These are phyloP conservation scores for Bergia sp. DNA, from an alignment of 92 coral and sea anemone species.

Conservation along the genomic window DNA sequence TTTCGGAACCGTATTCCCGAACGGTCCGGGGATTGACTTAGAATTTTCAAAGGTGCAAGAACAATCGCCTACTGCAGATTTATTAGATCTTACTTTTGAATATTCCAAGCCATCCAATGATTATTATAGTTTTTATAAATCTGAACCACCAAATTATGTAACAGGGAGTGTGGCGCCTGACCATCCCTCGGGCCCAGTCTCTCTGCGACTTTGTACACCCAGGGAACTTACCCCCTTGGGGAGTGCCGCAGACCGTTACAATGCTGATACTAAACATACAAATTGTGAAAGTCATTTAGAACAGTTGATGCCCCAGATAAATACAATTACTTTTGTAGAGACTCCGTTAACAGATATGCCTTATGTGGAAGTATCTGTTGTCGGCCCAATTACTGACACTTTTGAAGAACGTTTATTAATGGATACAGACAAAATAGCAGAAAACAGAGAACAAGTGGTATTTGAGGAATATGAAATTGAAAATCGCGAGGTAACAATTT, in stretches of 20 bases:
- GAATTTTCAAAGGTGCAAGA: constrained; percentile 8
- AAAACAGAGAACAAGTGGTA: constrained; percentile 1
- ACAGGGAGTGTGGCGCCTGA: constrained; percentile 3
- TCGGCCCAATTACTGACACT: background rate
- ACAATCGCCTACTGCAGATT: constrained; percentile 7
- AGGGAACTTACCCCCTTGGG: background rate
- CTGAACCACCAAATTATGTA: background rate
- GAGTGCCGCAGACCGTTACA: background rate
- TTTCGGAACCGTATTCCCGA: constrained; percentile 24
- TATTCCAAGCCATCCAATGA: constrained; percentile 18
- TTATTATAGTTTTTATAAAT: constrained; percentile 23
- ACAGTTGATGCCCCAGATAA: constrained; percentile 1
- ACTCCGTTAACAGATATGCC: background rate
- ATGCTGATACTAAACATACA: background rate
- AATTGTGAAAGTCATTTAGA: background rate
- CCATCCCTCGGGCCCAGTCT: constrained; percentile 16
- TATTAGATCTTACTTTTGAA: constrained; percentile 32
- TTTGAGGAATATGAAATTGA: constrained; percentile 18
- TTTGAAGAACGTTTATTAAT: background rate
- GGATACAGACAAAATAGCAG: background rate
- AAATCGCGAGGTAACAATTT: constrained; percentile 7
- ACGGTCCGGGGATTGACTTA: constrained; percentile 20
- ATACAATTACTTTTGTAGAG: background rate
- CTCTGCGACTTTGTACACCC: background rate
- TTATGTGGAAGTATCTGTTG: background rate